Base-by-base conservation (phyloP, 2,888 invertebrate species). In the Heterodera filipjevi region DNA sequence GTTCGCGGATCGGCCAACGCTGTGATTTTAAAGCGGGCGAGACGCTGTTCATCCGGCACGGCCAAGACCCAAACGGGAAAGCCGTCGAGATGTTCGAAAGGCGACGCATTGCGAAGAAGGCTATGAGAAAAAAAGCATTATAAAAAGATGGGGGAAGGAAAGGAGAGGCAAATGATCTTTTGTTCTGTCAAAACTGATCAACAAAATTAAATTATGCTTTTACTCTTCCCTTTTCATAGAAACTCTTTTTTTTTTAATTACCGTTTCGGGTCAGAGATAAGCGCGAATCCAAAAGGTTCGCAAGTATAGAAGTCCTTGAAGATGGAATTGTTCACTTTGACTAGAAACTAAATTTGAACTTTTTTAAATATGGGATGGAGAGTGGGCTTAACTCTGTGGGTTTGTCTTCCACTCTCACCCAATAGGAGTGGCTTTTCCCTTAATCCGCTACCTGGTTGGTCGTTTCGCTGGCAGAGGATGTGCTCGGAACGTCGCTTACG, bases 321-420 rank as follows among this genome's bases (percentile, higher is more conserved):
- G 59, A 59, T 59, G 59, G 59, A 59, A 59, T 59, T 59, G 59
- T 59, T 59, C 59, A 59, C 59, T 59, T 59, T 59, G 59, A 59
- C 59, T 6, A 59, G 59, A 59, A 59, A 59, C 59, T 59, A 10
- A 59, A 59, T 3, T 49, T 49, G 12, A 39, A 39, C 39, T 39
- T 39, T 39, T 39, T n/a, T n/a, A n/a, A 8, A 49, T 16, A 49
- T 49, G 49, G 49, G 19, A 49, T 8, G 10, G 3, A 49, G 16
- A 14, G 16, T 3, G n/a, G n/a, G n/a, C n/a, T n/a, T n/a, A n/a
- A n/a, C n/a, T n/a, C n/a, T n/a, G n/a, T n/a, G n/a, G n/a, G n/a
- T n/a, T n/a, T n/a, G n/a, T n/a, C n/a, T n/a, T n/a, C n/a, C n/a
- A n/a, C n/a, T n/a, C n/a, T n/a, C n/a, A n/a, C n/a, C n/a, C n/a